A percentile compares a stretch with the other conserved stretches of the same genome.
Conservation (phyloP, 2,888 invertebrate species). For the Leucophora obtusa region DNA sequence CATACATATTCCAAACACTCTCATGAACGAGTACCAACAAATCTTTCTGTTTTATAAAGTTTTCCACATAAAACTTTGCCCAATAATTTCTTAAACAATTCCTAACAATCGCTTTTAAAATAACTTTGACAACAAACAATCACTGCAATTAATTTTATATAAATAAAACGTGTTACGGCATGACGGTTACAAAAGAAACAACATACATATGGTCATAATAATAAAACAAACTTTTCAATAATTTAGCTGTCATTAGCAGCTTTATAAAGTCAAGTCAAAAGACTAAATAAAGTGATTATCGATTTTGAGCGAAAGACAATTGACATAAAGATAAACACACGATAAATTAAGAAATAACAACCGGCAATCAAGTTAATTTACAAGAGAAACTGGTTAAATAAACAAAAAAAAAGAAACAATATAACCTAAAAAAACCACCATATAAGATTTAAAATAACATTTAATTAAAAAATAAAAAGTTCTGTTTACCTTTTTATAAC, state of each 20-base stretch:
- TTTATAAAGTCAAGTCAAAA: conserved; percentile 10
- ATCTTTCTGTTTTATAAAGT: background rate
- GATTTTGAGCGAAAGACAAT: background rate
- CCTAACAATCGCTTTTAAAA: background rate
- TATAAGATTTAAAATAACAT: background rate
- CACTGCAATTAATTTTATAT: conserved; percentile 1
- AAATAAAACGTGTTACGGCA: conserved; percentile 5
- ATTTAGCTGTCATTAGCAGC: conserved; percentile 38
- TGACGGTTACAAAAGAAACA: background rate
- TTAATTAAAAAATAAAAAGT: background rate
- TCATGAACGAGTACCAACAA: no score
- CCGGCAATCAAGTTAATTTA: background rate
- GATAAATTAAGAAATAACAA: conserved; percentile 51
- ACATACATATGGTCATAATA: background rate
- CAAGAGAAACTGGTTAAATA: background rate
- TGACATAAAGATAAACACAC: conserved; percentile 46
- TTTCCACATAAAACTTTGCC: background rate
- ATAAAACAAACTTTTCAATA: conserved; percentile 8
- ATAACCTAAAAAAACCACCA: background rate
- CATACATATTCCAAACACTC: no score
- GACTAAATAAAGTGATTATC: conserved; percentile 34
- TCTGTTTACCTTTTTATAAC: conserved; percentile 1
- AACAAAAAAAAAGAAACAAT: background rate
- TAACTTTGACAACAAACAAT: background rate
- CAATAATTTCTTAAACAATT: background rate